Evolutionary conservation across 2,797 vertebrate genomes (phyloP), one percentile per base, ranked within the genome.

Genomic region (Spatula versicolor): DNA sequence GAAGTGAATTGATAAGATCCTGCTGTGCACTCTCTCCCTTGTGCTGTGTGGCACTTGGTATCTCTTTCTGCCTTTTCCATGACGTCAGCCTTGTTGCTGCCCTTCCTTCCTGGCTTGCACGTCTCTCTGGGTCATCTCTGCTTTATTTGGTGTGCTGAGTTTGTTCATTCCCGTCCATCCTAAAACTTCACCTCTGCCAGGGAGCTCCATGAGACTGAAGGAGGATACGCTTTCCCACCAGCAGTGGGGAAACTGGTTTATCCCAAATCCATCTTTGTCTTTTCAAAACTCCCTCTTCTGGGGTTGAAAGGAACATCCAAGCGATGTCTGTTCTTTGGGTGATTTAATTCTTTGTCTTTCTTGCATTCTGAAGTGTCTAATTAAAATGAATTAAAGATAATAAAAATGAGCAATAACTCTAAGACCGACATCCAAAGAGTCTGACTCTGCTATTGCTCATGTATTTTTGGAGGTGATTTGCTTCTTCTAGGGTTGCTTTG

Each of bases 331-430:
- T 35, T 79, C 43, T 79, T 59, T 43, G 50, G 25, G 30, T 64
- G 56, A 59, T 79, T 84, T 93, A 62, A 55, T 48, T 90, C 4
- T 1, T 41, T 75, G 22, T 55, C n/a, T 69, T 67, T 74, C 72
- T 81, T 92, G 16, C 7, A 30, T 81, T 92, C 55, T 78, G 41
- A 85, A 83, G 11, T 52, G n/a, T 85, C 84, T 75, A 52, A 45
- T 71, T 41, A 13, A 94, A 87, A 71, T 59, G 0, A 69, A 58
- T 66, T 81, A 46, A 92, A 86, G 56, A 33, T 77, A 80, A 72
- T 64, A 86, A 86, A 87, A 93, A 41, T 20, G 50, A 20, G 22
- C 39, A 79, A 22, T 79, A 94, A 86, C 41, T 92, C 79, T 82
- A 48, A n/a, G n/a, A 79, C 22, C 20, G 20, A 43, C 16, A 11